phyloP scores from a whole-genome alignment of 2,797 vertebrate genomes.

The Carapus acus region DNA sequence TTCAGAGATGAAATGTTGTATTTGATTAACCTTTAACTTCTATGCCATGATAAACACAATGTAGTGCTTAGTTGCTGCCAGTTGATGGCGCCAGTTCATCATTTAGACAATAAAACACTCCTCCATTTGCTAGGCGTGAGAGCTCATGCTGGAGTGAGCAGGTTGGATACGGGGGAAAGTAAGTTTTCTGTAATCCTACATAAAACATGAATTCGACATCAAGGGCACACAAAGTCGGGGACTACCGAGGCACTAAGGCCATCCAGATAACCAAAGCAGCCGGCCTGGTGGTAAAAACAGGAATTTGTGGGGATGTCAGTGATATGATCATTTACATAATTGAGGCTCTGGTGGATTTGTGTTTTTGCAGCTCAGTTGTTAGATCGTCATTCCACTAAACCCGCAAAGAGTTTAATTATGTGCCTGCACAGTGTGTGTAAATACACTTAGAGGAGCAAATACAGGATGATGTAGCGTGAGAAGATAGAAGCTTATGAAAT shows the following conservation, averaged over 20 bases:
- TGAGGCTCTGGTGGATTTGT: slow-evolving; percentile 30
- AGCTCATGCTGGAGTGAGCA: slow-evolving; percentile 83
- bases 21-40: too few relatives aligned
- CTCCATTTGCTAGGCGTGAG: too few relatives aligned
- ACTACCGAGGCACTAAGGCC: slow-evolving; percentile 78
- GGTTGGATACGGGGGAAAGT: slow-evolving; percentile 83
- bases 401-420: slow-evolving; percentile 46
- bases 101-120: too few relatives aligned
- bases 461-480: too few relatives aligned
- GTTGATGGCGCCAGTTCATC: slow-evolving; percentile 23
- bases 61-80: slow-evolving; percentile 16
- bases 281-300: slow-evolving; percentile 53
- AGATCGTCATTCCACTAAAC: slow-evolving; percentile 32
- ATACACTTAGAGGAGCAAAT: slow-evolving; percentile 23
- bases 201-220: too few relatives aligned
- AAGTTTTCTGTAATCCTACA: too few relatives aligned
- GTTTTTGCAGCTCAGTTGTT: not conserved
- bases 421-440: slow-evolving; percentile 22
- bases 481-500: too few relatives aligned
- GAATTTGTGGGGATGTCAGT: slow-evolving; percentile 16
- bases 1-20: too few relatives aligned
- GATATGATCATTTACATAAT: slow-evolving; percentile 22
- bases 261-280: slow-evolving; percentile 84
- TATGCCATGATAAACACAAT: too few relatives aligned
- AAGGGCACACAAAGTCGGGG: too few relatives aligned